A percentile compares a stretch with the other conserved stretches of the same genome.
phyloP scores from a whole-genome alignment of 92 coral and sea anemone species.

The Porites rus region DNA sequence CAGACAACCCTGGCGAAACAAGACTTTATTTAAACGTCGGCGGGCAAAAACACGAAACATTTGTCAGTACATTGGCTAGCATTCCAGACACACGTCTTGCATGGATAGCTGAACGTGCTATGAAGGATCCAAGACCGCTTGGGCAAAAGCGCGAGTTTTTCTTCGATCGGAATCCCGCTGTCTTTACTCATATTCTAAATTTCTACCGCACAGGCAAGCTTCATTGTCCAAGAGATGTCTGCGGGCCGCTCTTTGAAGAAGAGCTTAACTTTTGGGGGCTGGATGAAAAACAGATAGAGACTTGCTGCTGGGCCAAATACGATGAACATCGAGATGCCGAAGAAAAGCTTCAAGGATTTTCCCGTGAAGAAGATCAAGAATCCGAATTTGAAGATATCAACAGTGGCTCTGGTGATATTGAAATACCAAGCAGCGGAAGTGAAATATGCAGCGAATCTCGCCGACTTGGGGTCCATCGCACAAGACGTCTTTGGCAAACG shows the following conservation, averaged over 20 bases:
- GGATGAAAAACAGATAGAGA: constrained; percentile 94
- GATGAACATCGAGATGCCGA: constrained; percentile 98
- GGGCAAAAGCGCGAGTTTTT: constrained; percentile 92
- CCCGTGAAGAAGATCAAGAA: constrained; percentile 80
- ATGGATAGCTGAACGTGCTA: constrained; percentile 93
- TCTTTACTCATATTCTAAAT: constrained; percentile 94
- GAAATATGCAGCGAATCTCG: constrained; percentile 64
- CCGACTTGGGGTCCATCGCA: constrained; percentile 47
- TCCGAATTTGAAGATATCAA: constrained; percentile 77
- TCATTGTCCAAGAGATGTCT: constrained; percentile 97
- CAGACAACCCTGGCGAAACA: constrained; percentile 91
- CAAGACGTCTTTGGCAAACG: constrained; percentile 49
- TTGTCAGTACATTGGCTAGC: constrained; percentile 90
- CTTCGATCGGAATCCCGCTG: constrained; percentile 94
- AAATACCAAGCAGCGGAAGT: constrained; percentile 83
- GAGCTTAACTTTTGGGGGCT: constrained; percentile 97
- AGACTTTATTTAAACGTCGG: constrained; percentile 92
- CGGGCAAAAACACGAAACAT: constrained; percentile 97
- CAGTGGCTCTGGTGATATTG: constrained; percentile 66
- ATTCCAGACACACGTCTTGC: constrained; percentile 95
- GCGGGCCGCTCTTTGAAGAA: constrained; percentile 98
- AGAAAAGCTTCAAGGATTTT: constrained; percentile 93
- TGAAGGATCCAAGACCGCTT: constrained; percentile 83
- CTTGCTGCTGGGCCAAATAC: constrained; percentile 99
- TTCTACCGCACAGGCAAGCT: constrained; percentile 97